Evolutionary conservation across 1,140 invertebrate species (phyloP).

Genomic region (Andrena cerasifolii): DNA sequence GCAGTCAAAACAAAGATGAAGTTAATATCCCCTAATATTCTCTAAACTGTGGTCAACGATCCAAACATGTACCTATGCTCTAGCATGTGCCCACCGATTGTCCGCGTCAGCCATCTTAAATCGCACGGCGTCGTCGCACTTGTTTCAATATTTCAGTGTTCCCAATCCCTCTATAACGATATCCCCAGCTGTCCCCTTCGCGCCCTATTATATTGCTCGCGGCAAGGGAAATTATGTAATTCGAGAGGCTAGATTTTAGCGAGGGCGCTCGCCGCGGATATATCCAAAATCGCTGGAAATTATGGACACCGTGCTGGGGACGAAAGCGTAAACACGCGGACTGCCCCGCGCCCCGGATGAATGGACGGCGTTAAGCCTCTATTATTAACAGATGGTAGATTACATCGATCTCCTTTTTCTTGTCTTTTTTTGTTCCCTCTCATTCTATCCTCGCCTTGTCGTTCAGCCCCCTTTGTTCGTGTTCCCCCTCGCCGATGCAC

Average conservation of each 20-base stretch:
- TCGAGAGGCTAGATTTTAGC: background rate
- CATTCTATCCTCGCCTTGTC: no score
- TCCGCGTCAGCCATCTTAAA: background rate
- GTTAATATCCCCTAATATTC: no score
- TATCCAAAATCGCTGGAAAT: conserved; percentile 10
- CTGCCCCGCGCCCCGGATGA: conserved; percentile 69
- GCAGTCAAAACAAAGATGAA: no score
- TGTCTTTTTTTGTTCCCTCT: conserved; percentile 14
- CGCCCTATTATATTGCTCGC: background rate
- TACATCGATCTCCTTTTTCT: conserved; percentile 79
- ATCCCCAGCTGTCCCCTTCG: conserved; percentile 22
- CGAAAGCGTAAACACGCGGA: conserved; percentile 51
- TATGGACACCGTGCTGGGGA: background rate
- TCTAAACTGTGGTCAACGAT: no score
- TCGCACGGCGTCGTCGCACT: background rate
- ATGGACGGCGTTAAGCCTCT: conserved; percentile 77
- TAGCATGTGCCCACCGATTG: background rate
- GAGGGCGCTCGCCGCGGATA: background rate
- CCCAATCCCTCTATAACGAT: background rate
- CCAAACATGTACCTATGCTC: no score
- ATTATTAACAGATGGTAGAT: conserved; percentile 82
- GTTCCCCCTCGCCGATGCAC: conserved; percentile 51
- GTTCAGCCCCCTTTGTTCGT: conserved; percentile 64
- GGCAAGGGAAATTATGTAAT: conserved; percentile 21
- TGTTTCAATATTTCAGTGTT: conserved; percentile 26